phyloP scores from a whole-genome alignment of 2,797 vertebrate species.

The Kryptolebias ocellatus region DNA sequence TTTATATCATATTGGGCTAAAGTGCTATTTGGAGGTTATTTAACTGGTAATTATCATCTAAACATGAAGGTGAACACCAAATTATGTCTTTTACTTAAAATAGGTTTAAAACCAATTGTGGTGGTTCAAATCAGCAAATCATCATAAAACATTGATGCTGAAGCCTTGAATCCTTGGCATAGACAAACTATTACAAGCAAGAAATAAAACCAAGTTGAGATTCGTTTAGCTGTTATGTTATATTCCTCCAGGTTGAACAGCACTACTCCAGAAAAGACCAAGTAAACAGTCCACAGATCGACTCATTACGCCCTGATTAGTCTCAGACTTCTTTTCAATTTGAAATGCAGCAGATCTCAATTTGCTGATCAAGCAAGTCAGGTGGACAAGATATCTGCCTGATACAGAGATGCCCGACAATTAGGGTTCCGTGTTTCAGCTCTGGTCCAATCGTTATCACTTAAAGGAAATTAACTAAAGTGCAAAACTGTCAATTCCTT shows the following conservation, averaged over 20 bases:
- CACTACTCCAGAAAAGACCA: slow-evolving; percentile 54
- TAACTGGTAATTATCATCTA: too few species aligned
- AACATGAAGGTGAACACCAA: too few species aligned
- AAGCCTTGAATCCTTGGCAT: background rate
- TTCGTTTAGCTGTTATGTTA: slow-evolving; percentile 62
- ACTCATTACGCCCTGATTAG: slow-evolving; percentile 74
- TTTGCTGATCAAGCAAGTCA: slow-evolving; percentile 59
- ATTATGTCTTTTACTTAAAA: too few species aligned
- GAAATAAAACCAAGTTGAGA: slow-evolving; percentile 3
- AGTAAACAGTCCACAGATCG: slow-evolving; percentile 73
- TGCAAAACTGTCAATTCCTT: slow-evolving; percentile 11
- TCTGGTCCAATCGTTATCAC: slow-evolving; percentile 40
- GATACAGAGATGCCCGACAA: slow-evolving; percentile 39
- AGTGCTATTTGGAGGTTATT: too few species aligned
- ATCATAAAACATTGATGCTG: background rate
- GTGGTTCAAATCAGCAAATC: background rate
- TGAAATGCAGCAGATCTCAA: slow-evolving; percentile 67
- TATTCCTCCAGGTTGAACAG: slow-evolving; percentile 59
- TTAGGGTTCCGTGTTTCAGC: slow-evolving; percentile 37
- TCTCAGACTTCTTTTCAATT: slow-evolving; percentile 78
- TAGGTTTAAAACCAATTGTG: too few species aligned
- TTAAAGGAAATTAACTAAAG: slow-evolving; percentile 27
- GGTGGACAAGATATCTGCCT: slow-evolving; percentile 55
- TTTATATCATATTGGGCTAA: too few species aligned
- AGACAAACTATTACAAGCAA: background rate